These are phyloP conservation scores for Dendroctonus ponderosae DNA, from an alignment of 1,140 invertebrate genomes.

Conservation along the genomic window DNA sequence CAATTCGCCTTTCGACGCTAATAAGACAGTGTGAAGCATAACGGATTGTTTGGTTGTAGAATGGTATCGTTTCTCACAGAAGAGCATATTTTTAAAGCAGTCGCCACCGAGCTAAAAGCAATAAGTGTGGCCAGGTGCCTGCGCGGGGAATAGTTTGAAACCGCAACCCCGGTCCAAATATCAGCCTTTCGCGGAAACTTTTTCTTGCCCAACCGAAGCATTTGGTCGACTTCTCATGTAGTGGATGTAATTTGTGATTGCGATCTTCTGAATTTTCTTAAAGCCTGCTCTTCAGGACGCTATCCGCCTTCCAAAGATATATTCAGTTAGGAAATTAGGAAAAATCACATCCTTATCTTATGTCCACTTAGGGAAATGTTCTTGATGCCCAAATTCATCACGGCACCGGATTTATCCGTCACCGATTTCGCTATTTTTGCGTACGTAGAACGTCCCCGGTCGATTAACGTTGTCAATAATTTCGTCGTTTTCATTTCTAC, in stretches of 20 bases:
- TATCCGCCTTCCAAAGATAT: no score
- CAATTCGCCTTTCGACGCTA: neutral
- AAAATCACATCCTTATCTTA: no score
- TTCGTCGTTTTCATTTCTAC: no score
- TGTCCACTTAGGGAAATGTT: conserved; percentile 2
- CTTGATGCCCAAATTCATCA: conserved; percentile 13
- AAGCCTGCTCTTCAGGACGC: no score
- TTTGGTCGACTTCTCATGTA: conserved; percentile 29
- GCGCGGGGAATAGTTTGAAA: conserved; percentile 26
- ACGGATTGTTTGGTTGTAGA: conserved; percentile 10
- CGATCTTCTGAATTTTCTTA: no score
- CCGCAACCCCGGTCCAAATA: conserved; percentile 30
- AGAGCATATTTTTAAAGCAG: conserved; percentile 17
- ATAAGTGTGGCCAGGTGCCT: conserved; percentile 34
- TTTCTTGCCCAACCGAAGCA: conserved; percentile 31
- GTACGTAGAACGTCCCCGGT: conserved; percentile 13
- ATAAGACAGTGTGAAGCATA: conserved; percentile 1
- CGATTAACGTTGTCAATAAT: no score
- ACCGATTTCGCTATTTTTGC: no score
- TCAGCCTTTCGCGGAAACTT: conserved; percentile 31
- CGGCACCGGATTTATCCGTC: no score
- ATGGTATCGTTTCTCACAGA: conserved; percentile 15
- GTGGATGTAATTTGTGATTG: no score
- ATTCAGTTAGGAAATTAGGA: no score
- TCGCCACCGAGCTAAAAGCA: conserved; percentile 32